These are phyloP conservation scores for Prionace glauca DNA, from an alignment of 2,797 vertebrate species.

Conservation along the genomic window DNA sequence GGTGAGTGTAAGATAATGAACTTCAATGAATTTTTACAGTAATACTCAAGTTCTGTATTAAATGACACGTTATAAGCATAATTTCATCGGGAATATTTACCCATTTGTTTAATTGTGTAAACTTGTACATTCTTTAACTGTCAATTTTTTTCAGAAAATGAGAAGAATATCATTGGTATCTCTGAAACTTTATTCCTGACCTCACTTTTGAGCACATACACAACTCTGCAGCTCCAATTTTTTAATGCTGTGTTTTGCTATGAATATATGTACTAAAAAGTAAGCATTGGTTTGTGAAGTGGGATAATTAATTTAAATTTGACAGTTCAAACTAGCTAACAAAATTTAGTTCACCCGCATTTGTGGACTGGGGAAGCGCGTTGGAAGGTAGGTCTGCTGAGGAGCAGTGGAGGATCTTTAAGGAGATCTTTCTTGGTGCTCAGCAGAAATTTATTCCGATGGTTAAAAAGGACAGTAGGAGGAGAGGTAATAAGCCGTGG, in stretches of 20 bases:
- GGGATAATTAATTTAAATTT: not conserved
- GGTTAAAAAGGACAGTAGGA: too few relatives aligned
- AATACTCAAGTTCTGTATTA: too few relatives aligned
- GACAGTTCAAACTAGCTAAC: not conserved
- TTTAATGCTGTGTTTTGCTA: not conserved
- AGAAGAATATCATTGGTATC: not conserved
- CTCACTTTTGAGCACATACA: not conserved
- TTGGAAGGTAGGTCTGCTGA: too few relatives aligned
- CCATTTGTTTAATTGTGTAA: not conserved
- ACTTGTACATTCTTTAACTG: not conserved
- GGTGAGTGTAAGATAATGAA: too few relatives aligned
- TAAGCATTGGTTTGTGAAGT: not conserved
- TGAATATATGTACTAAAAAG: not conserved
- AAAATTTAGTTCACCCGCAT: not conserved
- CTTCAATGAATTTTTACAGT: too few relatives aligned
- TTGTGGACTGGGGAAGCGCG: too few relatives aligned
- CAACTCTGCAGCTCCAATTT: not conserved
- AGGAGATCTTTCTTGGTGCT: too few relatives aligned
- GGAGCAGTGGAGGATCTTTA: too few relatives aligned
- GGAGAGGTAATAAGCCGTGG: too few relatives aligned
- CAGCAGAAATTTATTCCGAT: too few relatives aligned
- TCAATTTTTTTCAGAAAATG: not conserved
- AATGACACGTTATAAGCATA: too few relatives aligned
- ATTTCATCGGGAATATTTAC: too few relatives aligned
- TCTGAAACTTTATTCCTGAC: not conserved